A percentile compares a stretch with the other conserved stretches of the same genome.
Evolutionary conservation across 2,113 vertebrate species (phyloP).

Genomic region (Melospiza melodia): DNA sequence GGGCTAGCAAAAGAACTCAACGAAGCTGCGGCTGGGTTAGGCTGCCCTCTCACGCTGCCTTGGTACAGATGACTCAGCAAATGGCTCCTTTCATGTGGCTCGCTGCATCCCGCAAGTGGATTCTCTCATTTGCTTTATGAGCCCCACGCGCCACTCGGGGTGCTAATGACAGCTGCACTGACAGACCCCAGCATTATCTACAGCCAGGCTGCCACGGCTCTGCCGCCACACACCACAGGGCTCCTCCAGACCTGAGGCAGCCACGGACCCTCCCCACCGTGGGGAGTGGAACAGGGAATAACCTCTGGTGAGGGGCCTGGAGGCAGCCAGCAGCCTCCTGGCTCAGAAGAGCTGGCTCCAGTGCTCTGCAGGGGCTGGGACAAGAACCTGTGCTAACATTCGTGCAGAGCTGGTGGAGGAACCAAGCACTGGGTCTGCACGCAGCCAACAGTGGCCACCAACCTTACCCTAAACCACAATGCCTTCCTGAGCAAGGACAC

Average conservation of each 20-base stretch:
- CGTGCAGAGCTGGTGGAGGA: background rate
- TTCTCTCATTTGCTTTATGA: conserved; percentile 17
- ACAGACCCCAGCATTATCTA: background rate
- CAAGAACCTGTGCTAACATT: background rate
- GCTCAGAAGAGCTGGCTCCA: background rate
- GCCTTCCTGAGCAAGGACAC: background rate
- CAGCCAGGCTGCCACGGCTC: background rate
- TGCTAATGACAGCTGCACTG: background rate
- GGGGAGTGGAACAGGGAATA: fast-evolving
- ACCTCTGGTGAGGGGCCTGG: background rate
- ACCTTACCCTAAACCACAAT: background rate
- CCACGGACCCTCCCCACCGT: fast-evolving
- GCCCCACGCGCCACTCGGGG: background rate
- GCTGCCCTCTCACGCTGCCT: conserved; percentile 54
- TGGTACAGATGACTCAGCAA: background rate
- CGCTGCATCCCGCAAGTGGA: background rate
- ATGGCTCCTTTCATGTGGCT: conserved; percentile 1
- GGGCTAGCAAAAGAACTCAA: background rate
- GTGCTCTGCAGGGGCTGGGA: background rate
- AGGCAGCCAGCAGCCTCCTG: background rate
- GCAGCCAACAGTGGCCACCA: fast-evolving
- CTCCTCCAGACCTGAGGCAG: background rate
- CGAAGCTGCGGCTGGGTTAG: background rate
- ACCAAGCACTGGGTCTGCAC: background rate
- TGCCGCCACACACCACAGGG: fast-evolving